Evolutionary conservation across 2,797 vertebrate species (phyloP), one percentile per base, ranked within the genome.

Genomic region (Sphaeramia orbicularis): DNA sequence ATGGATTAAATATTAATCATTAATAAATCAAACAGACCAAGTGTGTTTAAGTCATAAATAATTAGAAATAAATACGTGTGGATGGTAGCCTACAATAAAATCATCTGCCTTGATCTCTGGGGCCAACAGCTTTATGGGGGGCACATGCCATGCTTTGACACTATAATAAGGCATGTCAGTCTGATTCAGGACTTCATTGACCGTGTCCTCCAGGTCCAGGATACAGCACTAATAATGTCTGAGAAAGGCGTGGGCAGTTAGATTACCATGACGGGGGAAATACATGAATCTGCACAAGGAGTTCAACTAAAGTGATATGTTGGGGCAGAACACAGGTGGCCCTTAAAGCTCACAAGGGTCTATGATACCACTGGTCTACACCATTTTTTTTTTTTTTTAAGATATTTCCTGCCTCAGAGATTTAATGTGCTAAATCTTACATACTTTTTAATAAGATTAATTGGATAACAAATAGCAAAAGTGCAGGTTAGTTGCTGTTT

Each of bases 151-250:
- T 3, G 48, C 84, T 84, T 85, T 86, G 82, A 89, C 88, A 27
- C 37, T 83, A 58, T 91, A 92, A 92, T 92, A 83, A 47, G 65
- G 74, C 89, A 88, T 92, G 84, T 90, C 88, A 59, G 64, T 38
- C 24, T 68, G 63, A 90, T 86, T 91, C 80, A 88, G 52, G 36
- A 54, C 81, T 83, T 88, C 49, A 88, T 73, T 85, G 56, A 90
- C 84, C 89, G 74, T 92, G 74, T 90, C 92, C 92, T 51, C 71
- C 80, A 61, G 41, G 52, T 76, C 68, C 70, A 58, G 40, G 62
- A 58, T 68, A 71, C 74, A 74, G 63, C 30, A 80, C 70, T 63
- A 76, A 83, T 83, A 71, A 64, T 51, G 77, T 80, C 74, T 85
- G 87, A 89, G 88, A 88, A 88, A 90, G 75, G 86, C 88, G 83